Base-by-base conservation (phyloP, 2,888 invertebrate genomes). In the Stictocephala bisonia region DNA sequence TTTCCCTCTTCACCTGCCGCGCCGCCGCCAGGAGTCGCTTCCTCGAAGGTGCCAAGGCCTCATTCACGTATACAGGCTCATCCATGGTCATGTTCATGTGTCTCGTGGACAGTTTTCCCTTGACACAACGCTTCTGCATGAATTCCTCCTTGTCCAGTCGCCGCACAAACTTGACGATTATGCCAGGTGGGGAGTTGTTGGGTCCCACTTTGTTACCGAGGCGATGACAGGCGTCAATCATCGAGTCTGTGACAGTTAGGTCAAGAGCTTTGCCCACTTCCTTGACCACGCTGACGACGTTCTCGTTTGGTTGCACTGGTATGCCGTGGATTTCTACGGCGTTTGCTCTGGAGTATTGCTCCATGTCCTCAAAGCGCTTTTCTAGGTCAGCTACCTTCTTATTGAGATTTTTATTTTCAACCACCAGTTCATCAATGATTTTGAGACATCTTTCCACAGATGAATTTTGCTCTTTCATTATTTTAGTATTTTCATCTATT, bases 31-130 rank as follows among this genome's bases (percentile, higher is more conserved):
- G 29, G 15, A 74, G 18, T 18, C 35, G 29, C 20, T 58, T 48
- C 18, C 40, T 51, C 18, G 18, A 24, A 2, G 48, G 56, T n/a
- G 53, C 26, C 35, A 73, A 31, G 18, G 31, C 41, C 60, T 73
- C 58, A 22, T 69, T 70, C n/a, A 73, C 44, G 64, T 74, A 74
- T 9, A 74, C 15, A 7, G 60, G 70, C n/a, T 27, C 20, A 50
- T 71, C 64, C 4, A 18, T 27, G 26, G 44, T 35, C 15, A 40
- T 20, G 4, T 41, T 44, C 29, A 71, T 24, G 20, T 71, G 71
- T 1, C 44, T 6, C 3, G 58, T 71, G 26, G 71, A 58, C 13
- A 60, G 41, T 40, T 58, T 56, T 20, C 50, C 29, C 35, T 71
- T 50, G 13, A 27, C 71, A 18, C 27, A n/a, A n/a, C n/a, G n/a